Conservation (phyloP, 2,113 vertebrate species). For the Coregonus clupeaformis region DNA sequence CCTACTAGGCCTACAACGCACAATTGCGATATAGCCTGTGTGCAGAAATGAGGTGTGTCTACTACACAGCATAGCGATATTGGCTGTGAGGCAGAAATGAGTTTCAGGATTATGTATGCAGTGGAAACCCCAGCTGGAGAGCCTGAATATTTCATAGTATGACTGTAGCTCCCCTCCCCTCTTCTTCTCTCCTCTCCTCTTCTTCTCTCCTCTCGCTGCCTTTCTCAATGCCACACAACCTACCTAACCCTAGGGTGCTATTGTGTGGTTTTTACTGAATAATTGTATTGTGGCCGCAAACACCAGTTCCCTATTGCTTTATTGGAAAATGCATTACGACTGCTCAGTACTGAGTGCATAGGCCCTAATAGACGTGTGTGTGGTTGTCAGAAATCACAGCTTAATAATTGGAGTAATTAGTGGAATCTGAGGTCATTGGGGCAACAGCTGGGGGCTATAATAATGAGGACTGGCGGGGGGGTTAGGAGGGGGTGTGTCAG, state of each 20-base stretch:
- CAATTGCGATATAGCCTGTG: too few species aligned
- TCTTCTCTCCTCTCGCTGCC: constrained; percentile 47
- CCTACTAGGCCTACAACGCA: too few species aligned
- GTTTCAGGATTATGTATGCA: constrained; percentile 75
- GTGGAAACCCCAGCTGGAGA: constrained; percentile 73
- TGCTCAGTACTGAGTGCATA: not conserved
- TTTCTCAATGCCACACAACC: constrained; percentile 62
- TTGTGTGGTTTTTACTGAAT: constrained; percentile 32
- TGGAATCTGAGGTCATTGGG: constrained; percentile 67
- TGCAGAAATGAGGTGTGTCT: constrained; percentile 18
- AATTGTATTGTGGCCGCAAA: not conserved
- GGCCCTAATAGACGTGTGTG: constrained; percentile 33
- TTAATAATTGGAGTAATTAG: constrained; percentile 81
- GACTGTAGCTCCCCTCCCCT: constrained; percentile 32
- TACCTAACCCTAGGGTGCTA: constrained; percentile 52
- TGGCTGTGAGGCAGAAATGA: constrained; percentile 64
- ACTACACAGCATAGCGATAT: constrained; percentile 38
- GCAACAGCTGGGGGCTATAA: constrained; percentile 73
- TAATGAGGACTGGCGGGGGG: constrained; percentile 49
- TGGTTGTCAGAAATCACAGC: constrained; percentile 75
- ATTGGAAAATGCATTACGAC: not conserved
- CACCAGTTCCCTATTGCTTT: not conserved
- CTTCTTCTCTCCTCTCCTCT: constrained; percentile 42
- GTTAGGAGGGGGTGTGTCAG: constrained; percentile 32
- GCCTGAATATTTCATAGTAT: constrained; percentile 77